Evolutionary conservation across 1,140 invertebrate genomes (phyloP).

Genomic region (Gyrodactylus bullatarudis): DNA sequence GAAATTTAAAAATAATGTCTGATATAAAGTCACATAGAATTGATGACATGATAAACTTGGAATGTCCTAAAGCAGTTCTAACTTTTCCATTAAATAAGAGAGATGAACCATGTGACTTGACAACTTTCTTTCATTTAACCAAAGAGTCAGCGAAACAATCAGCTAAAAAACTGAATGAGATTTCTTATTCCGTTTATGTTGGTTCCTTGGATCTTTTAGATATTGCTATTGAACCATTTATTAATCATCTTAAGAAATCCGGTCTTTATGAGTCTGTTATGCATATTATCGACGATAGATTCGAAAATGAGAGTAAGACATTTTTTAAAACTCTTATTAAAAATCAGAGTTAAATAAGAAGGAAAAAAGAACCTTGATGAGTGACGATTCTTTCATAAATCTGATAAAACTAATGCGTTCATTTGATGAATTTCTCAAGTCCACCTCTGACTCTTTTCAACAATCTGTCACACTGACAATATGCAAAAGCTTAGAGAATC

Average conservation of each 20-base stretch:
- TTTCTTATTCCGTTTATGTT: not conserved
- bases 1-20: too few species aligned
- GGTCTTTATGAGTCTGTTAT: not conserved
- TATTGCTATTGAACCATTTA: not conserved
- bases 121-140: not conserved
- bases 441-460: not conserved
- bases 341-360: not conserved
- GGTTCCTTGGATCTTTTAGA: not conserved
- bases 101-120: not conserved
- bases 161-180: not conserved
- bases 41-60: not conserved
- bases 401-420: not conserved
- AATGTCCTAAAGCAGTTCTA: not conserved
- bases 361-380: not conserved
- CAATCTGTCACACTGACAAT: not conserved
- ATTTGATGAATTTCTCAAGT: not conserved
- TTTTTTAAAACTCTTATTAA: not conserved
- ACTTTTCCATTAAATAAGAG: not conserved
- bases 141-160: not conserved
- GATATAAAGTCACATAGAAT: not conserved
- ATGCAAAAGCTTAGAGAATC: not conserved
- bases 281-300: not conserved
- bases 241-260: not conserved
- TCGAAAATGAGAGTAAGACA: not conserved
- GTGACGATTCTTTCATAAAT: not conserved